Conservation (phyloP, 2,797 vertebrate genomes). For the Xenopus petersii region DNA sequence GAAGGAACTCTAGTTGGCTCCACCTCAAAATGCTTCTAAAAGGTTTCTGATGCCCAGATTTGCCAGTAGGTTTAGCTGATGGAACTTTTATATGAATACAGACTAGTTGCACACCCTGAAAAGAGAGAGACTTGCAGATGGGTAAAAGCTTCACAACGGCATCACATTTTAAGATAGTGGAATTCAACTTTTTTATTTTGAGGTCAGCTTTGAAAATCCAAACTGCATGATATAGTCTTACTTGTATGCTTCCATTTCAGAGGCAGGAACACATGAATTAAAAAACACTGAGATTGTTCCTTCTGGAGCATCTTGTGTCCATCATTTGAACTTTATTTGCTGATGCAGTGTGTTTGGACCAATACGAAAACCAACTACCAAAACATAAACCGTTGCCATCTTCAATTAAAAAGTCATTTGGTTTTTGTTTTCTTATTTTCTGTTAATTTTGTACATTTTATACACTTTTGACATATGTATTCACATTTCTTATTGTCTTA, state of each 20-base stretch:
- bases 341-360: conserved; percentile 60
- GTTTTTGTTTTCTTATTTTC: conserved; percentile 58
- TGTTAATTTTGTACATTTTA: conserved; percentile 77
- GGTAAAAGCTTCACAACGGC: neutral
- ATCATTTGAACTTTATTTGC: conserved; percentile 24
- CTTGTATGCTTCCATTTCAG: conserved; percentile 12
- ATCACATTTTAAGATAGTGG: conserved; percentile 57
- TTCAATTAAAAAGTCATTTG: conserved; percentile 49
- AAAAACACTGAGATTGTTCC: conserved; percentile 17
- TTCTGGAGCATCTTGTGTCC: conserved; percentile 9
- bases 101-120: neutral
- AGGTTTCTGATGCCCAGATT: neutral
- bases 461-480: conserved; percentile 71
- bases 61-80: neutral
- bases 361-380: conserved; percentile 26
- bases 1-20: conserved; percentile 6
- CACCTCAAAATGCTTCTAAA: neutral
- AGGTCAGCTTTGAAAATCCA: conserved; percentile 41
- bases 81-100: neutral
- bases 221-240: conserved; percentile 43
- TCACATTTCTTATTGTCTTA: conserved; percentile 78
- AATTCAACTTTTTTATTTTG: conserved; percentile 45
- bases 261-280: conserved; percentile 2
- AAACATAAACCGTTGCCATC: conserved; percentile 59
- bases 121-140: no score